A percentile compares a stretch with the other conserved stretches of the same genome.
These are phyloP conservation scores for Myocastor coypus DNA, from an alignment of 2,113 vertebrate species.

Conservation along the genomic window DNA sequence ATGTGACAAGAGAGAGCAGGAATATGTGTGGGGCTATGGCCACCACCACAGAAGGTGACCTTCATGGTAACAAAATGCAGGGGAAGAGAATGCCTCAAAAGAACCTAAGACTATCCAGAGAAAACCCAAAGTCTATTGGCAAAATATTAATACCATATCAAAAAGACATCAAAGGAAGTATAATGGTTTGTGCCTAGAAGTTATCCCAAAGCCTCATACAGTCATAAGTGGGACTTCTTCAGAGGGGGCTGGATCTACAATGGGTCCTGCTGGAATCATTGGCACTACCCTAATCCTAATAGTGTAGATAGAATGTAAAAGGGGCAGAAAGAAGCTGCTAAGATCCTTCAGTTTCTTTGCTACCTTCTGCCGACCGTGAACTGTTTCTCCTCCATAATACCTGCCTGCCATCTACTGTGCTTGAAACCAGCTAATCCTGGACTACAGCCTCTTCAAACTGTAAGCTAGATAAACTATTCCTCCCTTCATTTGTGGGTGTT, in stretches of 20 bases:
- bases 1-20: background rate
- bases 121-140: background rate
- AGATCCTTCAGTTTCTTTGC: background rate
- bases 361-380: background rate
- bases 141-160: background rate
- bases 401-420: background rate
- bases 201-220: background rate
- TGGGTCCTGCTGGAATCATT: background rate
- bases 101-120: background rate
- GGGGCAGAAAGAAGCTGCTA: background rate
- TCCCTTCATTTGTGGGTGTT: background rate
- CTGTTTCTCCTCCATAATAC: background rate
- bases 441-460: background rate
- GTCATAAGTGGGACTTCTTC: background rate
- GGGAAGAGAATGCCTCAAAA: background rate
- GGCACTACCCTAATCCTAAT: background rate
- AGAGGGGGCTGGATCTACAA: background rate
- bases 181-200: background rate
- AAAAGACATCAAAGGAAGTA: background rate
- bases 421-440: background rate
- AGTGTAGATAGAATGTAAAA: background rate
- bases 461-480: background rate
- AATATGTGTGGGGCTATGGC: no score
- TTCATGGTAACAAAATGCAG: background rate
- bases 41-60: accelerated